These are phyloP conservation scores for Silurus aristotelis DNA, from an alignment of 2,797 vertebrate genomes.

Conservation along the genomic window DNA sequence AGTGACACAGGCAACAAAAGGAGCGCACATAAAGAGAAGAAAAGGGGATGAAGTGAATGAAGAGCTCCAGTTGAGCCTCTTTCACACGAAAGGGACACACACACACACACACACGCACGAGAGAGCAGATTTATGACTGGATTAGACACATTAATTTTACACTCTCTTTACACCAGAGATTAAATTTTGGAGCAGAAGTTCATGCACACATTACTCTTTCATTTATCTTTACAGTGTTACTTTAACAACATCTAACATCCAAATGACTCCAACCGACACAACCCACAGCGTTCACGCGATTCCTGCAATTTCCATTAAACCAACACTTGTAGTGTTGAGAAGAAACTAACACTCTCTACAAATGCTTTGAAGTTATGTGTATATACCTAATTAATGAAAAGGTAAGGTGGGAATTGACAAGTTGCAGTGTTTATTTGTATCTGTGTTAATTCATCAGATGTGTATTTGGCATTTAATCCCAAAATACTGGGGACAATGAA, in stretches of 20 bases:
- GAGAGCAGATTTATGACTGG: constrained; percentile 93
- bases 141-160: constrained; percentile 78
- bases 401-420: no score
- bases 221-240: not conserved
- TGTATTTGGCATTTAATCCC: no score
- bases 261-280: not conserved
- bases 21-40: constrained; percentile 15
- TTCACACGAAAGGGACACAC: constrained; percentile 25
- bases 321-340: not conserved
- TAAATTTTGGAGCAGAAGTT: not conserved
- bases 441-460: no score
- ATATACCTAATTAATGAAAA: no score
- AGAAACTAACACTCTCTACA: not conserved
- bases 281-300: not conserved
- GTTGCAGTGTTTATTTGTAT: no score
- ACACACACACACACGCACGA: constrained; percentile 37
- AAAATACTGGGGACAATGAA: no score
- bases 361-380: not conserved
- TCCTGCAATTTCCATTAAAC: not conserved
- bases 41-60: constrained; percentile 77
- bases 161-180: constrained; percentile 1
- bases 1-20: constrained; percentile 25
- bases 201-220: not conserved
- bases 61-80: constrained; percentile 90
- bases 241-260: not conserved